Conservation (phyloP, 2,113 vertebrate genomes). For the Dipodomys stephensi region DNA sequence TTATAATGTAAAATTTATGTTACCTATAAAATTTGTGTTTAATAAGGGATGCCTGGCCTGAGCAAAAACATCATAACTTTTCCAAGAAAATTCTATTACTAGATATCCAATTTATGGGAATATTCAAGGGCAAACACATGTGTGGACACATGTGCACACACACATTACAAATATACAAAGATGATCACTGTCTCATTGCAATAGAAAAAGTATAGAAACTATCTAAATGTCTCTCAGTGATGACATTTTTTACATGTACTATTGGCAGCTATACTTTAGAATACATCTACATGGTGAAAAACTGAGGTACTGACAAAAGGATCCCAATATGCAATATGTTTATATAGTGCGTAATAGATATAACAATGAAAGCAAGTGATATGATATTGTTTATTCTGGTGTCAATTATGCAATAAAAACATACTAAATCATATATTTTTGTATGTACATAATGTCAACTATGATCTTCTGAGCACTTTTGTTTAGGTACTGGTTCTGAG, state of each 20-base stretch:
- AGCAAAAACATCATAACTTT: constrained; percentile 47
- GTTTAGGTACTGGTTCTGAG: too few relatives aligned
- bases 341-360: background rate
- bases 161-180: background rate
- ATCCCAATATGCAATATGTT: background rate
- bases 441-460: background rate
- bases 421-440: background rate
- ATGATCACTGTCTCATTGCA: background rate
- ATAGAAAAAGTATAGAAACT: constrained; percentile 37
- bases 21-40: constrained; percentile 45
- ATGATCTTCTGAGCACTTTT: background rate
- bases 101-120: background rate
- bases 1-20: constrained; percentile 45
- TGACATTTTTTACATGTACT: constrained; percentile 39
- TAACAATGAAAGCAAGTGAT: background rate
- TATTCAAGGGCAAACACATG: background rate
- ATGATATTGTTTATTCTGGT: background rate
- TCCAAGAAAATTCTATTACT: constrained; percentile 18
- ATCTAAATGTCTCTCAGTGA: background rate
- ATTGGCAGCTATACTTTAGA: background rate
- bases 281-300: background rate
- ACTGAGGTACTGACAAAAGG: background rate
- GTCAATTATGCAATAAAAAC: background rate
- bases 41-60: background rate
- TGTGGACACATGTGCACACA: background rate